phyloP scores from a whole-genome alignment of 1,140 invertebrate genomes.

The Drosophila ogumai region DNA sequence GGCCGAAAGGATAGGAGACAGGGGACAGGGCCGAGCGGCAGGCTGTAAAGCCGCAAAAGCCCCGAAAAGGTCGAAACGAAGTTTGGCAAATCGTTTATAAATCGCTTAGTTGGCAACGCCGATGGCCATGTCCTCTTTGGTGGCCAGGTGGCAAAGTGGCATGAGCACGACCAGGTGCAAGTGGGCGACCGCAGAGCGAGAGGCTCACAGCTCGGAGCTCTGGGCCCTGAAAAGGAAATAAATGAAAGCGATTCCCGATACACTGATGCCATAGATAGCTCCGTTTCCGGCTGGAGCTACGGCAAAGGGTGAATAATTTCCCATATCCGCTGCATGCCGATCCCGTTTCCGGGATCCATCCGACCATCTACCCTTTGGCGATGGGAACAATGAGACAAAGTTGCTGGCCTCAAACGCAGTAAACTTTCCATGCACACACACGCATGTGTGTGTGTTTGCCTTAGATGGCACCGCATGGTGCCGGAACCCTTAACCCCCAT shows the following conservation, averaged over 20 bases:
- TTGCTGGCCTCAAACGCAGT: constrained; percentile 22
- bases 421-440: constrained; percentile 33
- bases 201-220: background rate
- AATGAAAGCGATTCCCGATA: constrained; percentile 45
- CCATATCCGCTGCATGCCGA: constrained; percentile 74
- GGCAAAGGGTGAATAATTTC: constrained; percentile 77
- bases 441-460: constrained; percentile 13
- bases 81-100: constrained; percentile 79
- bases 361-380: constrained; percentile 23
- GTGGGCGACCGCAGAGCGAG: constrained; percentile 34
- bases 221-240: constrained; percentile 6
- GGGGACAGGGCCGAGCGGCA: constrained; percentile 1
- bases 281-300: constrained; percentile 35
- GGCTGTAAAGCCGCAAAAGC: constrained; percentile 51
- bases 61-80: constrained; percentile 67
- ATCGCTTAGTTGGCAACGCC: constrained; percentile 68
- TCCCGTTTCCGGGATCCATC: constrained; percentile 65
- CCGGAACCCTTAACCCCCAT: constrained; percentile 21
- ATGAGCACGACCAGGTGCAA: constrained; percentile 17
- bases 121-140: constrained; percentile 26
- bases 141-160: constrained; percentile 34
- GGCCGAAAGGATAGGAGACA: constrained; percentile 20
- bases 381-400: constrained; percentile 46
- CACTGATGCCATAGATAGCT: constrained; percentile 36
- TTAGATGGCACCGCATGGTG: constrained; percentile 29